These are phyloP conservation scores for Aptenodytes forsteri DNA, from an alignment of 2,113 vertebrate genomes.

Conservation along the genomic window DNA sequence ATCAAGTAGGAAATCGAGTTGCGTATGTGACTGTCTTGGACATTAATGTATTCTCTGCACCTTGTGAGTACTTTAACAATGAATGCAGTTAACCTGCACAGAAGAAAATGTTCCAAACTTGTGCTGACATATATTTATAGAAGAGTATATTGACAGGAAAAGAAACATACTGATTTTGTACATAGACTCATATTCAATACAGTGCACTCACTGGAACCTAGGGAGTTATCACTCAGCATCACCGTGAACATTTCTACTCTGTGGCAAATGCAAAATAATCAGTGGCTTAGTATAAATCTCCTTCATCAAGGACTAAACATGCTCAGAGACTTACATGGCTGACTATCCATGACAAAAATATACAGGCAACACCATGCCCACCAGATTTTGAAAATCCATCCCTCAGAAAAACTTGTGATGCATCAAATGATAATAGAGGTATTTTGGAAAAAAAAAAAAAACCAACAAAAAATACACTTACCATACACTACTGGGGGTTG, in stretches of 20 bases:
- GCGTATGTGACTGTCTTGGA: constrained; percentile 53
- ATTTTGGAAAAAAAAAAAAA: background rate
- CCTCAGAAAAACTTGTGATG: background rate
- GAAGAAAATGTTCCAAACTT: background rate
- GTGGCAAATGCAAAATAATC: background rate
- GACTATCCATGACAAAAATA: background rate
- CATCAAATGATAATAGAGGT: background rate
- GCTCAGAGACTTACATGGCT: background rate
- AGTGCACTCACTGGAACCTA: background rate
- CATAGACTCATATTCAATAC: background rate
- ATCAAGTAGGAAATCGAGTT: constrained; percentile 69
- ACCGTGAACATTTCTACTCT: background rate
- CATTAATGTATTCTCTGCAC: background rate
- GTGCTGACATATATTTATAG: background rate
- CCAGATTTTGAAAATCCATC: background rate
- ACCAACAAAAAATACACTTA: background rate
- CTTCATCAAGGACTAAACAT: background rate
- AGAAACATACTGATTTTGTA: background rate
- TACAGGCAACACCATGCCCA: background rate
- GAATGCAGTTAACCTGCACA: constrained; percentile 78
- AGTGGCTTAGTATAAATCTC: background rate
- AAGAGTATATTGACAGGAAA: background rate
- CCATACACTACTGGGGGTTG: constrained; percentile 70
- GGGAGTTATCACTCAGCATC: background rate
- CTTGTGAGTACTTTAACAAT: constrained; percentile 81